phyloP scores from a whole-genome alignment of 2,888 invertebrate species.

The Celastrina argiolus region DNA sequence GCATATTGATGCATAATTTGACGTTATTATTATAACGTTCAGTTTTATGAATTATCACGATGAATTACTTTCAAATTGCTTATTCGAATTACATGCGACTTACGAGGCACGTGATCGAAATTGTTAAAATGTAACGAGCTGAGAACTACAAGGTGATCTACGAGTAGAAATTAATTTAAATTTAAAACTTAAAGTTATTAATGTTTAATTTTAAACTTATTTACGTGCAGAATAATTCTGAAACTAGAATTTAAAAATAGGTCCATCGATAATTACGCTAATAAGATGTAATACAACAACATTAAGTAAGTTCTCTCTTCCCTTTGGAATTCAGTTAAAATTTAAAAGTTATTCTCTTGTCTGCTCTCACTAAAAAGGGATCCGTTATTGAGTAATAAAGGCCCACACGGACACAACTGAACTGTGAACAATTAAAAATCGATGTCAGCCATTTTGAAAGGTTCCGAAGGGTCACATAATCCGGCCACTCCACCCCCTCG shows the following conservation, averaged over 20 bases:
- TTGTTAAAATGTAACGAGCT: no score
- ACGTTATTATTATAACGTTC: constrained; percentile 6
- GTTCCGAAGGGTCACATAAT: constrained; percentile 24
- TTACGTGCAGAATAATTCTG: no score
- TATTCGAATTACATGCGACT: neutral
- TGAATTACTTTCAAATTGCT: neutral
- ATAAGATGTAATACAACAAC: no score
- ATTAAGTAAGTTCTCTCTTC: no score
- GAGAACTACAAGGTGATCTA: no score
- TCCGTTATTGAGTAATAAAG: constrained; percentile 8
- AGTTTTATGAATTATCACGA: constrained; percentile 6
- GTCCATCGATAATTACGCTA: no score
- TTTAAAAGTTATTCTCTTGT: neutral
- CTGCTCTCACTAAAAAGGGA: neutral
- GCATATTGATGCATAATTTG: constrained; percentile 4
- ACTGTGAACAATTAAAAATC: constrained; percentile 19
- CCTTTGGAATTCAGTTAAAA: neutral
- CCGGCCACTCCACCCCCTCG: constrained; percentile 29
- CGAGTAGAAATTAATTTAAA: no score
- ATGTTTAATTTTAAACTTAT: no score
- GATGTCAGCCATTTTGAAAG: constrained; percentile 28
- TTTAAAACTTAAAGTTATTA: no score
- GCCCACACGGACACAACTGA: neutral
- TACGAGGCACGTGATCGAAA: neutral
- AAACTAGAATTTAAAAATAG: no score